A percentile compares a stretch with the other conserved stretches of the same genome.
Conservation (phyloP, 2,797 vertebrate species). For the Microhierax caerulescens region DNA sequence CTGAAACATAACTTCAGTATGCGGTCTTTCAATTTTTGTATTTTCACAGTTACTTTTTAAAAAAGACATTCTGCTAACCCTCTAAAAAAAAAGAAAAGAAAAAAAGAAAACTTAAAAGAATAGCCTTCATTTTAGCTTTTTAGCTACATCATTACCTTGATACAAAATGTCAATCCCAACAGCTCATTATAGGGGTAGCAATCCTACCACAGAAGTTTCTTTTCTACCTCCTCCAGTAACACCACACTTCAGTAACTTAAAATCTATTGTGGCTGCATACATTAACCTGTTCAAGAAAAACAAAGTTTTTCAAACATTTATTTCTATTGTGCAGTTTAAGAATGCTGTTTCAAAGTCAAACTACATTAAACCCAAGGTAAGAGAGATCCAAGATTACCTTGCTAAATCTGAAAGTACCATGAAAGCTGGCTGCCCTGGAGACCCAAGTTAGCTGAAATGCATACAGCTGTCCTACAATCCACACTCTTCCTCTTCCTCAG, state of each 20-base stretch:
- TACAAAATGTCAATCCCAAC: not conserved
- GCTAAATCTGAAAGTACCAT: not conserved
- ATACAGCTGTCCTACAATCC: conserved; percentile 76
- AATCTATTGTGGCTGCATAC: not conserved
- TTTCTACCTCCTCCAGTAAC: not conserved
- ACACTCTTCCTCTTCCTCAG: conserved; percentile 25
- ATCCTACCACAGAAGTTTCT: not conserved
- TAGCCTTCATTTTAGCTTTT: not conserved
- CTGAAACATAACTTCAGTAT: not conserved
- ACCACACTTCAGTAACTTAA: not conserved
- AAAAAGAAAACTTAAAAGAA: not conserved
- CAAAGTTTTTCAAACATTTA: not conserved
- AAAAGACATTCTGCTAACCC: not conserved
- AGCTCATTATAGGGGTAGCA: not conserved
- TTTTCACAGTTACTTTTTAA: not conserved
- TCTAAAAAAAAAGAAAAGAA: not conserved
- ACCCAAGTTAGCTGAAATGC: conserved; percentile 70
- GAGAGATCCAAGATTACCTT: not conserved
- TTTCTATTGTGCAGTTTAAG: not conserved
- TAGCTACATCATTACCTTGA: not conserved
- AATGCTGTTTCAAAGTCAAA: not conserved
- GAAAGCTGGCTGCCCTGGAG: not conserved
- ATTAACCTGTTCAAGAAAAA: not conserved
- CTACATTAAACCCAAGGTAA: not conserved
- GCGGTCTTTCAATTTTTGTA: not conserved